phyloP scores from a whole-genome alignment of 2,113 vertebrate species.

The Plestiodon gilberti region DNA sequence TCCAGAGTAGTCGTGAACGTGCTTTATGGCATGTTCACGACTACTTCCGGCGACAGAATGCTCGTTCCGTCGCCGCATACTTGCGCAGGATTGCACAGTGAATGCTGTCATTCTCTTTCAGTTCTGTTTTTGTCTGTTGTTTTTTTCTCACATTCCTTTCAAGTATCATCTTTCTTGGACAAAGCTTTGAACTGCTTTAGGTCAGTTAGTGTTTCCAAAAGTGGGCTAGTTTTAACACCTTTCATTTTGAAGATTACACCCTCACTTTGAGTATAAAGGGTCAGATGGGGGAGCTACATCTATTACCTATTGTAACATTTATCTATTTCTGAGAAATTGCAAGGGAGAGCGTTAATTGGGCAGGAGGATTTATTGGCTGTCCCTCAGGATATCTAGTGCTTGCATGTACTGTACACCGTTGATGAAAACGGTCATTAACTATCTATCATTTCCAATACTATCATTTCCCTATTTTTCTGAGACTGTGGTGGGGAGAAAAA shows the following conservation, averaged over 20 bases:
- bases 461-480: not conserved
- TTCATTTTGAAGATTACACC: not conserved
- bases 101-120: not conserved
- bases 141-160: not conserved
- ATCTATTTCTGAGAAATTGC: not conserved
- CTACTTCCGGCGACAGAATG: too few species aligned
- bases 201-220: not conserved
- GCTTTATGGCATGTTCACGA: too few species aligned
- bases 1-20: too few species aligned
- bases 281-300: not conserved
- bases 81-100: too few species aligned
- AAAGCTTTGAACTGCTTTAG: constrained; percentile 9
- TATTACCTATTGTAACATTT: not conserved
- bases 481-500: not conserved
- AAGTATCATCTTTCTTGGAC: not conserved
- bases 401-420: constrained; percentile 30
- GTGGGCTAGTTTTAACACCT: not conserved
- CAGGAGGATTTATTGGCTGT: constrained; percentile 3
- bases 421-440: constrained; percentile 2
- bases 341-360: constrained; percentile 20
- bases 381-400: not conserved
- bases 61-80: too few species aligned
- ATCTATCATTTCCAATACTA: not conserved
- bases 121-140: not conserved
- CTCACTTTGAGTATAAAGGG: not conserved